A percentile compares a stretch with the other conserved stretches of the same genome.
phyloP scores from a whole-genome alignment of 2,888 invertebrate genomes.

The Idaea dimidiata region DNA sequence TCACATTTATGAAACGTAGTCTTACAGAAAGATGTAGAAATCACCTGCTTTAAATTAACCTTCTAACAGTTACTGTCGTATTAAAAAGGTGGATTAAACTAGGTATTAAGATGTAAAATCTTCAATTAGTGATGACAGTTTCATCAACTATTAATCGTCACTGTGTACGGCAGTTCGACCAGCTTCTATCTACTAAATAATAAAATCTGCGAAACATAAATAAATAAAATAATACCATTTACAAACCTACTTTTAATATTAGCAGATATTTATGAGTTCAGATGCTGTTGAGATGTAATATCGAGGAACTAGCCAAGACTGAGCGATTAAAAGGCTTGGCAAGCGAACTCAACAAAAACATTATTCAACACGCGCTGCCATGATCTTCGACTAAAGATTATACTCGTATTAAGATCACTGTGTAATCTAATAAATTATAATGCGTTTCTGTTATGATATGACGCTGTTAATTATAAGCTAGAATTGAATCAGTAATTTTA shows the following conservation, averaged over 20 bases:
- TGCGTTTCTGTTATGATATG: not conserved
- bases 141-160: no score
- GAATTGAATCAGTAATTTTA: not conserved
- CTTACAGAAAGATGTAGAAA: no score
- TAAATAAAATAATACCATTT: not conserved
- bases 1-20: conserved; percentile 4
- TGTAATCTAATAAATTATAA: conserved; percentile 17
- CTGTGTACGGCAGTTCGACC: no score
- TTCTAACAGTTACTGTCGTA: no score
- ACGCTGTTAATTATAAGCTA: not conserved
- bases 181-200: no score
- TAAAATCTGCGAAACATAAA: no score
- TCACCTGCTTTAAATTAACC: no score
- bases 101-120: no score
- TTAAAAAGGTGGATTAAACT: no score
- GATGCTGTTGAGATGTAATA: conserved; percentile 71
- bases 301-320: conserved; percentile 73
- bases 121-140: no score
- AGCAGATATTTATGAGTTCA: conserved; percentile 52
- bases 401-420: conserved; percentile 41
- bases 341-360: conserved; percentile 50
- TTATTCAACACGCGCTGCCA: conserved; percentile 43
- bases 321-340: conserved; percentile 66
- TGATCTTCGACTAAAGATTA: conserved; percentile 43
- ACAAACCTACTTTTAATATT: conserved; percentile 9